Evolutionary conservation across 2,797 vertebrate genomes (phyloP).

Genomic region (Labeo calbasu): DNA sequence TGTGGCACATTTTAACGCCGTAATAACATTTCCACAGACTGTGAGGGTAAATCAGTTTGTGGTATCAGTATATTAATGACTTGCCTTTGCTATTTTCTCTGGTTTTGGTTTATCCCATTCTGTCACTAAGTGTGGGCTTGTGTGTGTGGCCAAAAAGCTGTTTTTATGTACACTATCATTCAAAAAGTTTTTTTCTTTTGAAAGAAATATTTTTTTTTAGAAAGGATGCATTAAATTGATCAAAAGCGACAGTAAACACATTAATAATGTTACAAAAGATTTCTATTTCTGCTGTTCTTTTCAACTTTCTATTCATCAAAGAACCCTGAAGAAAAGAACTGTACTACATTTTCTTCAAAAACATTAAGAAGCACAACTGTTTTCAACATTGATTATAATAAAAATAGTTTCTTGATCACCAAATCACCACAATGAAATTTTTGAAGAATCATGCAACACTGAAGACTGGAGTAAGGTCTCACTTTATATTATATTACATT

Average conservation of each 20-base stretch:
- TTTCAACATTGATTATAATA: neutral
- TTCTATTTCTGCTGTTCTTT: neutral
- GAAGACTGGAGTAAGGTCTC: neutral
- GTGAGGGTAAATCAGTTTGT: conserved; percentile 12
- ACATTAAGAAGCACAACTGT: neutral
- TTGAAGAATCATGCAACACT: neutral
- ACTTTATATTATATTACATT: too few species aligned
- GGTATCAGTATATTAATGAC: neutral
- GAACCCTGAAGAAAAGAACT: neutral
- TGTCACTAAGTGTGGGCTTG: conserved; percentile 12
- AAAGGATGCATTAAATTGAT: neutral
- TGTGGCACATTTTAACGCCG: neutral
- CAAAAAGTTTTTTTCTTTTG: neutral
- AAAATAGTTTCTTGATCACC: neutral
- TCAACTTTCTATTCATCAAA: neutral
- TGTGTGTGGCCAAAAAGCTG: neutral
- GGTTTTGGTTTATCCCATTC: conserved; percentile 26
- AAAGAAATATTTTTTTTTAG: neutral
- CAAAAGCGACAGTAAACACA: neutral
- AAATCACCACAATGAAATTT: neutral
- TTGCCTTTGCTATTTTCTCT: conserved; percentile 21
- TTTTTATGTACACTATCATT: neutral
- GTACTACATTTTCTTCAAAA: neutral
- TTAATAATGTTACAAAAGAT: neutral
- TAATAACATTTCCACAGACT: neutral